Evolutionary conservation across 2,797 vertebrate genomes (phyloP), one percentile per base, ranked within the genome.

Genomic region (Loriculus beryllinus): DNA sequence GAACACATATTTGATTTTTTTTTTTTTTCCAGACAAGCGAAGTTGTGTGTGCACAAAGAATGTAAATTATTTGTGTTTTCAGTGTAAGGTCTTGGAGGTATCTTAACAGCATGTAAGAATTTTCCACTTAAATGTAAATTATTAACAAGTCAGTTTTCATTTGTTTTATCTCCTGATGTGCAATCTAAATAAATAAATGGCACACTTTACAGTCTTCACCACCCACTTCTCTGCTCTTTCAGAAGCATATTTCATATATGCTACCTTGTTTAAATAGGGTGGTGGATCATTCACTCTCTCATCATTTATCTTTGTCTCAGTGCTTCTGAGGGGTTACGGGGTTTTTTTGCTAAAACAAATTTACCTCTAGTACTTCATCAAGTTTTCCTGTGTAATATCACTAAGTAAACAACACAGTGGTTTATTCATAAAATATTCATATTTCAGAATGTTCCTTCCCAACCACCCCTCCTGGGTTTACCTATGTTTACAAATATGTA

Each of bases 131-230:
- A 97, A 97, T 94, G 96, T 98, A 98, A 98, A 98, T 98, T 98
- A 98, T 98, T 98, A 98, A 98, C 97, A 97, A 98, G 96, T 97
- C 90, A 82, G 92, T 97, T 98, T 98, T 98, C 97, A 97, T 98
- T 98, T 98, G 96, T 98, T 98, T 98, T 97, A 97, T 98, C 97
- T 98, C 97, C 97, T 98, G 97, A 98, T 98, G 97, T 96, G 97
- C 97, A 96, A 97, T 97, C 97, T 98, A 97, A 98, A 98, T 98
- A 98, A 98, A 97, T 97, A 98, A 95, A 96, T 93, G 96, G 96
- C 94, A 97, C 93, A 88, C 96, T 96, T 98, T 98, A 96, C 96
- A 97, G 96, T 94, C 90, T 94, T 97, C 94, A 90, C 97, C 95
- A 96, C 96, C 96, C 94, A 96, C 95, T 96, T 97, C 96, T 92